A percentile compares a stretch with the other conserved stretches of the same genome.
phyloP scores from a whole-genome alignment of 1,140 invertebrate species.

The Asobara japonica region DNA sequence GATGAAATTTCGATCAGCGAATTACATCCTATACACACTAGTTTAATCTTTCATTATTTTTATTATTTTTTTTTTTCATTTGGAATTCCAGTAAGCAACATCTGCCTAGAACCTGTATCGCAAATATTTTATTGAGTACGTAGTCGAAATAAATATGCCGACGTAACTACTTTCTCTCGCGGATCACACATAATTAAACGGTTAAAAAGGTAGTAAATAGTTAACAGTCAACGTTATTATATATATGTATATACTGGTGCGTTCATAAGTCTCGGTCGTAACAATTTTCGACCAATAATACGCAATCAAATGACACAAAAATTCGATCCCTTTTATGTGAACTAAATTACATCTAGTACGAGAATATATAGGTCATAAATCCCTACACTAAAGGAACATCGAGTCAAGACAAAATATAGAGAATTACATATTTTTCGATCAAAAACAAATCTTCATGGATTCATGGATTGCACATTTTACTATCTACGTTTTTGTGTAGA shows the following conservation, averaged over 20 bases:
- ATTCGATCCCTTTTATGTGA: too few relatives aligned
- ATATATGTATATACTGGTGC: slow-evolving; percentile 49
- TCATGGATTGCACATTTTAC: too few relatives aligned
- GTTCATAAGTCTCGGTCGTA: background rate
- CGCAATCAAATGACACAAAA: too few relatives aligned
- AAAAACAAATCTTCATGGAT: too few relatives aligned
- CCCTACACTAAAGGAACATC: too few relatives aligned
- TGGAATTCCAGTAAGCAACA: slow-evolving; percentile 36
- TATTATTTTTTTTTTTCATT: background rate
- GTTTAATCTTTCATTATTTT: background rate
- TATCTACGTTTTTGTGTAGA: too few relatives aligned
- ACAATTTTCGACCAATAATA: background rate
- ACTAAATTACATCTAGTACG: too few relatives aligned
- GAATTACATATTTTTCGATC: too few relatives aligned
- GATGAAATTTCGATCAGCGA: slow-evolving; percentile 1
- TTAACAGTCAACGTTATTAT: slow-evolving; percentile 48
- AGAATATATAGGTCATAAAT: too few relatives aligned
- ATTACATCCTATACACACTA: slow-evolving; percentile 8
- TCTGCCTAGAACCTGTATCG: slow-evolving; percentile 19
- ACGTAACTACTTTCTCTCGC: slow-evolving; percentile 21
- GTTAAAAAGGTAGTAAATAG: slow-evolving; percentile 33
- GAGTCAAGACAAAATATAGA: too few relatives aligned
- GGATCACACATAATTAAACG: slow-evolving; percentile 23
- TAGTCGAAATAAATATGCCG: slow-evolving; percentile 6
- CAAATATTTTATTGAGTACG: background rate